phyloP scores from a whole-genome alignment of 2,888 invertebrate genomes.

The Coecobrya sp. region DNA sequence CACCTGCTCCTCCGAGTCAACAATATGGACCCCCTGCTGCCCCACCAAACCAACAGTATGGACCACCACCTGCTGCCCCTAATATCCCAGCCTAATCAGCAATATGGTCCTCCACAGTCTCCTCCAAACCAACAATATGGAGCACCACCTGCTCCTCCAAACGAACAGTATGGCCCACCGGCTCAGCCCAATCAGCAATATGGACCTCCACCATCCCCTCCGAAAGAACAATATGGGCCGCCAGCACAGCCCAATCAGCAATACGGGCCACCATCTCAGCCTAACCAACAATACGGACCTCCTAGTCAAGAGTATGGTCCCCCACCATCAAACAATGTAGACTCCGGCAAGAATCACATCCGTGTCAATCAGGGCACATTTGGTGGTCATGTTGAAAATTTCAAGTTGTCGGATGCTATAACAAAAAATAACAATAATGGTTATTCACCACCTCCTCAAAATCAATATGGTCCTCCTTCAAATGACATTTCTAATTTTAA shows the following conservation, averaged over 20 bases:
- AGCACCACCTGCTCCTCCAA: constrained; percentile 1
- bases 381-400: constrained; percentile 68
- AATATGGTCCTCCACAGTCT: constrained; percentile 63
- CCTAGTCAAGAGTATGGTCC: constrained; percentile 53
- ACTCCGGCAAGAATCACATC: neutral
- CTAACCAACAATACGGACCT: neutral
- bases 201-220: constrained; percentile 59
- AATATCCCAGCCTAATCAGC: constrained; percentile 17
- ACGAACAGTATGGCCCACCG: constrained; percentile 27
- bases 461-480: neutral
- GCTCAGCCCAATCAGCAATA: constrained; percentile 46
- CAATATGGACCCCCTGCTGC: constrained; percentile 25
- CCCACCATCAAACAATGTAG: constrained; percentile 9
- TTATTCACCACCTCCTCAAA: neutral
- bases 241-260: constrained; percentile 34
- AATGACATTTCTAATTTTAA: neutral
- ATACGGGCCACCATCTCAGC: constrained; percentile 37
- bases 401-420: constrained; percentile 40
- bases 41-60: constrained; percentile 44
- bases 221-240: constrained; percentile 33
- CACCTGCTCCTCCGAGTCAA: constrained; percentile 49
- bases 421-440: neutral
- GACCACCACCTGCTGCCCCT: neutral
- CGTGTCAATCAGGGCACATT: constrained; percentile 57
- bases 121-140: constrained; percentile 46